Conservation (phyloP, 2,797 vertebrate species). For the Sebastes jordani region DNA sequence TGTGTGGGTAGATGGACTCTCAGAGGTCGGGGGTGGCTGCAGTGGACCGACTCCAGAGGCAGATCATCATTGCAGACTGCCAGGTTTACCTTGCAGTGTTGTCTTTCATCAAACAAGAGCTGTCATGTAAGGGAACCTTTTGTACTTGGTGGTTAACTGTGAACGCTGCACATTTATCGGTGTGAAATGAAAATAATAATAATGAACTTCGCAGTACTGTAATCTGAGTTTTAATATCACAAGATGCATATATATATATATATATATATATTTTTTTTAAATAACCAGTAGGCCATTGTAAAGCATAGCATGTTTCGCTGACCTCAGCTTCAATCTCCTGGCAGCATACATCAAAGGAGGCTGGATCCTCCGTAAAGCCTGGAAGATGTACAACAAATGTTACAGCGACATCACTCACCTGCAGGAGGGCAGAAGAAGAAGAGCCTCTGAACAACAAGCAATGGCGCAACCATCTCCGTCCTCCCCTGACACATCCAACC, state of each 20-base stretch:
- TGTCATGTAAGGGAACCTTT: slow-evolving; percentile 85
- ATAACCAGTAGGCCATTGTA: neutral
- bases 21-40: slow-evolving; percentile 87
- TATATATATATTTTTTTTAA: neutral
- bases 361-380: slow-evolving; percentile 99
- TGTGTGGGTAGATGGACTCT: slow-evolving; percentile 84
- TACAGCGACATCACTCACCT: slow-evolving; percentile 95
- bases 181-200: neutral
- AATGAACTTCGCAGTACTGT: neutral
- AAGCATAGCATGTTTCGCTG: neutral
- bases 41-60: slow-evolving; percentile 94
- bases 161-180: neutral
- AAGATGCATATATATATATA: neutral
- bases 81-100: slow-evolving; percentile 98
- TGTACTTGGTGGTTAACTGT: neutral
- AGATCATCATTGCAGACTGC: slow-evolving; percentile 98
- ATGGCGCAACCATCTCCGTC: slow-evolving; percentile 66
- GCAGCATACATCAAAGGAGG: slow-evolving; percentile 98
- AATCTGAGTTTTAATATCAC: neutral
- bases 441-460: slow-evolving; percentile 77
- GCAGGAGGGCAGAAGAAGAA: slow-evolving; percentile 90
- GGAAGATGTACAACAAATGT: slow-evolving; percentile 99
- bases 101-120: slow-evolving; percentile 96
- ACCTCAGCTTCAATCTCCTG: neutral
- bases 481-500: slow-evolving; percentile 83